Conservation (phyloP, 2,888 invertebrate genomes). For the Drosophila macrospina region DNA sequence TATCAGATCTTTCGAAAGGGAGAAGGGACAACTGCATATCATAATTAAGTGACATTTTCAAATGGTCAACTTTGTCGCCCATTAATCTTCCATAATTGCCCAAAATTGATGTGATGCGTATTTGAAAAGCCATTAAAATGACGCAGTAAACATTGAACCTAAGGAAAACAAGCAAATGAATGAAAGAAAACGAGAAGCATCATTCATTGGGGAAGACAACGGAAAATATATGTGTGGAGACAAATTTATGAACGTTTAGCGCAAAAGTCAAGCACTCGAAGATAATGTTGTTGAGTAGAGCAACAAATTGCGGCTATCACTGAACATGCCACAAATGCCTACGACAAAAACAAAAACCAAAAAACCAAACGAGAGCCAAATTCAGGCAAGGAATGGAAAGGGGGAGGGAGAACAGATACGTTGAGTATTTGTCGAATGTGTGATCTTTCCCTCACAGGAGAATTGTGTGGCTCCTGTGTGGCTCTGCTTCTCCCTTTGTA, state of each 20-base stretch:
- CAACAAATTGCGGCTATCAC: constrained; percentile 83
- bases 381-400: constrained; percentile 18
- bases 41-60: constrained; percentile 56
- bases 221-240: constrained; percentile 65
- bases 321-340: constrained; percentile 65
- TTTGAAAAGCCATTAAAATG: constrained; percentile 73
- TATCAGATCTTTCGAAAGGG: constrained; percentile 40
- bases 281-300: constrained; percentile 73
- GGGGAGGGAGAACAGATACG: background rate
- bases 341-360: constrained; percentile 14
- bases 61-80: constrained; percentile 60
- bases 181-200: constrained; percentile 28
- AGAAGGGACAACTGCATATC: constrained; percentile 52
- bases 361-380: background rate
- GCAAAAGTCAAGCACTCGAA: constrained; percentile 81
- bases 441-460: constrained; percentile 54
- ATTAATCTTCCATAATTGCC: constrained; percentile 82
- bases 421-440: constrained; percentile 61
- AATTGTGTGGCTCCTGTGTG: constrained; percentile 66
- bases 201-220: constrained; percentile 59
- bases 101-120: constrained; percentile 78
- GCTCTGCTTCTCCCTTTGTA: constrained; percentile 56
- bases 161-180: constrained; percentile 13
- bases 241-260: constrained; percentile 83
- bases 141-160: constrained; percentile 56